Conservation (phyloP, 1,140 invertebrate species). For the Tenebrio molitor region DNA sequence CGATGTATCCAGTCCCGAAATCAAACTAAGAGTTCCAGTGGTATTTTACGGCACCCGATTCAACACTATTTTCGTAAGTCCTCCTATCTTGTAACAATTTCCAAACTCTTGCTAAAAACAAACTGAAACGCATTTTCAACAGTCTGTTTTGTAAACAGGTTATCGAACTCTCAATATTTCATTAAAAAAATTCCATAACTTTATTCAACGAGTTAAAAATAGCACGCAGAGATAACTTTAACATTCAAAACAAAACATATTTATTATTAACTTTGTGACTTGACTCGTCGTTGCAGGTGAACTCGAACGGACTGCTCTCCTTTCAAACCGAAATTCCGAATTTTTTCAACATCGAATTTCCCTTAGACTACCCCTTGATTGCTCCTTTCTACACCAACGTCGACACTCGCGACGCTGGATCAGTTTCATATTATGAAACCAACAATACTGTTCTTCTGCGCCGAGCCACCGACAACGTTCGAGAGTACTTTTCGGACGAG, state of each 20-base stretch:
- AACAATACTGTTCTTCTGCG: conserved; percentile 74
- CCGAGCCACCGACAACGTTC: conserved; percentile 77
- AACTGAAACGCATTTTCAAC: not conserved
- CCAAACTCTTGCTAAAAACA: conserved; percentile 19
- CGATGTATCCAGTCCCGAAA: conserved; percentile 68
- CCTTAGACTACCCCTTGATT: conserved; percentile 90
- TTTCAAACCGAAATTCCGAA: conserved; percentile 87
- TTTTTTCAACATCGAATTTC: conserved; percentile 91
- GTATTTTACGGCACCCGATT: conserved; percentile 61
- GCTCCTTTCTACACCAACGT: conserved; percentile 93
- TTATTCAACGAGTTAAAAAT: conserved; percentile 23
- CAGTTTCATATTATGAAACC: conserved; percentile 85
- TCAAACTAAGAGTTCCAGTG: conserved; percentile 66
- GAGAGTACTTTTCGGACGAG: conserved; percentile 78
- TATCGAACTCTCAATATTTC: conserved; percentile 15
- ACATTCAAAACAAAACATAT: conserved; percentile 39
- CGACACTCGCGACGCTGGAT: conserved; percentile 81
- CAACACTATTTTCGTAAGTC: conserved; percentile 64
- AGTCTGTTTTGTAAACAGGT: conserved; percentile 11
- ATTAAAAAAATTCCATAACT: conserved; percentile 5
- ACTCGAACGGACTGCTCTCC: conserved; percentile 92
- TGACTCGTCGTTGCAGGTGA: conserved; percentile 78
- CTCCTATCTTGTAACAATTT: conserved; percentile 42
- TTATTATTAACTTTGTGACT: conserved; percentile 41
- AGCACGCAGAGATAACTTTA: conserved; percentile 1